These are phyloP conservation scores for Galendromus occidentalis DNA, from an alignment of 1,140 invertebrate genomes.

Conservation along the genomic window DNA sequence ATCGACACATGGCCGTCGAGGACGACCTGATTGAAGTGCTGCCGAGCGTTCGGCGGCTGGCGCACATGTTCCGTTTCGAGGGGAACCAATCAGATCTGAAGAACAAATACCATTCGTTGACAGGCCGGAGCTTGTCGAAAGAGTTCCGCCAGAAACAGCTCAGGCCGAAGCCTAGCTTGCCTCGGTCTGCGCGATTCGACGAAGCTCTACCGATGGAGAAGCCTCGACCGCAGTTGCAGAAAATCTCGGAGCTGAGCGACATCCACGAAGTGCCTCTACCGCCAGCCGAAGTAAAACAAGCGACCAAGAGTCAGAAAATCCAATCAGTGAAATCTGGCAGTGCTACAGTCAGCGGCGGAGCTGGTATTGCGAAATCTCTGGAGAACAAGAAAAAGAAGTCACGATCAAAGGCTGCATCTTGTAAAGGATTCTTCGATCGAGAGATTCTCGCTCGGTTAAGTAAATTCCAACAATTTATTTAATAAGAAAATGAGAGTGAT, in stretches of 20 bases:
- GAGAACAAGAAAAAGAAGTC: slow-evolving; percentile 1
- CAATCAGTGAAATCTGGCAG: too few relatives aligned
- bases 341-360: neutral
- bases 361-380: neutral
- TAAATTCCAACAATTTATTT: slow-evolving; percentile 8
- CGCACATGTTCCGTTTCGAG: neutral
- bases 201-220: neutral
- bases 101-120: slow-evolving; percentile 8
- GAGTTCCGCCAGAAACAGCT: slow-evolving; percentile 7
- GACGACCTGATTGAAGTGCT: neutral
- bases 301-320: too few relatives aligned
- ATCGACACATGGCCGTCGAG: neutral
- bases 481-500: neutral
- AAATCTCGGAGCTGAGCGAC: too few relatives aligned
- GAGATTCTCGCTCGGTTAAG: slow-evolving; percentile 3
- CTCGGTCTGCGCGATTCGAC: neutral
- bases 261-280: too few relatives aligned
- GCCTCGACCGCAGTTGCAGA: too few relatives aligned
- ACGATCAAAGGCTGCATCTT: neutral
- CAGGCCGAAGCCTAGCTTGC: neutral
- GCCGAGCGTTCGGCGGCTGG: neutral
- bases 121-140: neutral
- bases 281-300: too few relatives aligned
- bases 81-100: neutral
- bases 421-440: slow-evolving; percentile 1